Evolutionary conservation across 2,113 vertebrate genomes (phyloP).

Genomic region (Bufo bufo): DNA sequence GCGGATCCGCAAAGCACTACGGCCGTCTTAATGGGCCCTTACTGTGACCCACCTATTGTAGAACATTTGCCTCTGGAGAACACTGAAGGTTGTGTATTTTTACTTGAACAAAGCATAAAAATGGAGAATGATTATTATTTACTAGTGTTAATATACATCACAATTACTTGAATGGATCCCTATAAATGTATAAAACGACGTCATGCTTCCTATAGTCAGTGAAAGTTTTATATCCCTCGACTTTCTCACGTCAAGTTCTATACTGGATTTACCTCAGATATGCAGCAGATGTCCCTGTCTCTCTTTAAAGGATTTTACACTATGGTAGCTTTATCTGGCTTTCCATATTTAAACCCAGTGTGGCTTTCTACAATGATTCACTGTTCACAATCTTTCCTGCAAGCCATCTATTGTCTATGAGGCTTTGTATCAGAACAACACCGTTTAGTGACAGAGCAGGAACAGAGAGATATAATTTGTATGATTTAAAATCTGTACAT

Average conservation of each 20-base stretch:
- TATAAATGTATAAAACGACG: neutral
- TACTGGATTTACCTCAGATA: constrained; percentile 41
- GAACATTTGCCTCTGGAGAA: too few species aligned
- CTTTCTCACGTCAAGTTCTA: neutral
- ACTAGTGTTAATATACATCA: neutral
- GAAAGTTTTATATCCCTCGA: neutral
- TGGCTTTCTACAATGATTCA: constrained; percentile 25
- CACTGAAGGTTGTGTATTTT: too few species aligned
- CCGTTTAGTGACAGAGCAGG: neutral
- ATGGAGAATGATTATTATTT: neutral
- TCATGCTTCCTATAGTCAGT: neutral
- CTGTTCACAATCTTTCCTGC: neutral
- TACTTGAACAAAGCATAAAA: neutral
- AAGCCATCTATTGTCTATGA: constrained; percentile 8
- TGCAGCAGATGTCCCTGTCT: constrained; percentile 56
- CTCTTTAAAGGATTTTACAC: constrained; percentile 42
- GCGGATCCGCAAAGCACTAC: too few species aligned
- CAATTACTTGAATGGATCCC: too few species aligned
- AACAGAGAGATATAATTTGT: neutral
- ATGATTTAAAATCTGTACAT: neutral
- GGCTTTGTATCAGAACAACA: neutral
- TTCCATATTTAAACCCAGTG: constrained; percentile 41
- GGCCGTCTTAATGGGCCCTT: too few species aligned
- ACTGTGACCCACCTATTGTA: too few species aligned
- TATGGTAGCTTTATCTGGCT: constrained; percentile 27